Conservation (phyloP, 2,888 invertebrate genomes). For the Caenorhabditis sp. region DNA sequence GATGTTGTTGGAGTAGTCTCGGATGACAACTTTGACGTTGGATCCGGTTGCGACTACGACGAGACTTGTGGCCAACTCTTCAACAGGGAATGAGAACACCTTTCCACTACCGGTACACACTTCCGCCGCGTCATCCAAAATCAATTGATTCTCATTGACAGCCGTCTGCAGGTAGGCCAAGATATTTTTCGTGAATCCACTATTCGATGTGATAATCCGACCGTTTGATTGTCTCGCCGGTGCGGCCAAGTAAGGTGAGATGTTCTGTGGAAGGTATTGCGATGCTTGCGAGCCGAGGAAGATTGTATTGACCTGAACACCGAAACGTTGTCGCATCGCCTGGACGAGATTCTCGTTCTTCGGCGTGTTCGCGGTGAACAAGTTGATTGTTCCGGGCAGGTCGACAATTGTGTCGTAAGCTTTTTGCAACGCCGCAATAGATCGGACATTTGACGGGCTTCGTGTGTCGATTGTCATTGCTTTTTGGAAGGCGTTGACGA, state of each 20-base stretch:
- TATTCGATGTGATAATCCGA: conserved; percentile 23
- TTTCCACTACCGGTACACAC: conserved; percentile 23
- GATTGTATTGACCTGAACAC: conserved; percentile 27
- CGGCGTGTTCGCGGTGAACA: conserved; percentile 30
- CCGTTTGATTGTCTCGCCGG: conserved; percentile 46
- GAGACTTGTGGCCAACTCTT: conserved; percentile 19
- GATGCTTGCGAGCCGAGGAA: conserved; percentile 12
- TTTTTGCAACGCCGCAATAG: conserved; percentile 30
- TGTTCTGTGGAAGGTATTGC: conserved; percentile 8
- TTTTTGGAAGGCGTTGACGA: conserved; percentile 25
- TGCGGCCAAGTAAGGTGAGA: conserved; percentile 13
- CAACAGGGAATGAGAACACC: conserved; percentile 39
- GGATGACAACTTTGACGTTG: conserved; percentile 13
- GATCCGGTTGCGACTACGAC: conserved; percentile 29
- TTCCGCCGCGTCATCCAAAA: conserved; percentile 37
- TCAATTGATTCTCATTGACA: conserved; percentile 30
- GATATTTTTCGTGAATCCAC: not conserved
- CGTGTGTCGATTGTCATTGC: conserved; percentile 13
- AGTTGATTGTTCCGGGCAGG: conserved; percentile 41
- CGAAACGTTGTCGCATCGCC: conserved; percentile 20
- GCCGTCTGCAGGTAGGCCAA: not conserved
- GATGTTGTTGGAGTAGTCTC: conserved; percentile 15
- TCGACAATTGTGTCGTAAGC: conserved; percentile 32
- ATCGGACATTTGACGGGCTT: conserved; percentile 9
- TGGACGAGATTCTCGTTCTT: not conserved